phyloP scores from a whole-genome alignment of 1,140 invertebrate genomes.

The honey bee (Apis mellifera) region Amel_HAv3.1 CM009937.2:9817501-9818000 shows the following conservation, averaged over 20 bases:
- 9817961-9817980: background rate
- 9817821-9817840: background rate
- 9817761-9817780: no score
- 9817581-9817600: constrained; percentile 20
- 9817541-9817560: constrained; percentile 12
- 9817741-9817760: background rate
- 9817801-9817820: background rate
- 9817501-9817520: background rate
- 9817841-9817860: background rate
- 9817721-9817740: background rate
- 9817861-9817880: background rate
- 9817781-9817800: background rate
- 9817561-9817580: background rate
- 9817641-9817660: background rate
- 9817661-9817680: background rate
- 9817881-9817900: background rate
- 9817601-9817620: background rate
- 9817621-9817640: background rate
- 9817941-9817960: background rate
- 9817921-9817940: background rate
- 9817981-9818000: background rate
- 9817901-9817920: background rate
- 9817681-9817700: background rate
- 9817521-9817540: constrained; percentile 18
- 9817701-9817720: background rate